A percentile compares a stretch with the other conserved stretches of the same genome.
phyloP scores from a whole-genome alignment of 2,888 invertebrate species.

The Eledona agricola region DNA sequence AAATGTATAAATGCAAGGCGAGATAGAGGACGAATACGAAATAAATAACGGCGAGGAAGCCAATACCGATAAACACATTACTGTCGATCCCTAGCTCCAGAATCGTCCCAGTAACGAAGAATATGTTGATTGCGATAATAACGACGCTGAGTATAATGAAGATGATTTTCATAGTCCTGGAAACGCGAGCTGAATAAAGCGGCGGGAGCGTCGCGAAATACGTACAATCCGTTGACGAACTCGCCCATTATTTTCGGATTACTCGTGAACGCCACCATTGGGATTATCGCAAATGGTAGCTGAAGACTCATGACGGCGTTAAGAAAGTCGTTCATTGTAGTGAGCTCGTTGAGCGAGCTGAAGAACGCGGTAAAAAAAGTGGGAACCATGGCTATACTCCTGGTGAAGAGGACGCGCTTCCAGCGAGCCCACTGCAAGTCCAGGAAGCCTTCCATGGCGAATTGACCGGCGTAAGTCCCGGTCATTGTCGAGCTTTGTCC shows the following conservation, averaged over 20 bases:
- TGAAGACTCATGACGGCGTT: constrained; percentile 90
- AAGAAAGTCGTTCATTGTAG: constrained; percentile 82
- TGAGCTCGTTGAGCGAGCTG: constrained; percentile 73
- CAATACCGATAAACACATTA: constrained; percentile 36
- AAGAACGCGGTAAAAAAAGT: constrained; percentile 76
- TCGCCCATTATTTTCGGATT: constrained; percentile 81
- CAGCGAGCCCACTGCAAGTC: constrained; percentile 85
- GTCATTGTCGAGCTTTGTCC: constrained; percentile 87
- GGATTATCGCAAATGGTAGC: constrained; percentile 85
- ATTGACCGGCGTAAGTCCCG: constrained; percentile 84
- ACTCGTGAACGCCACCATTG: constrained; percentile 86
- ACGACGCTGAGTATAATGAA: constrained; percentile 71
- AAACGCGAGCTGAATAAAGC: constrained; percentile 53
- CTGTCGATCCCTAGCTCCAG: constrained; percentile 56
- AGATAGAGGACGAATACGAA: constrained; percentile 46
- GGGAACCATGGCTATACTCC: constrained; percentile 81
- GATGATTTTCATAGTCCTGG: constrained; percentile 72
- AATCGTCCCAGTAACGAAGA: constrained; percentile 75
- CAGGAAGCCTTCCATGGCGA: constrained; percentile 90
- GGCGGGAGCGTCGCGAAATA: constrained; percentile 40
- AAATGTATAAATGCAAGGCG: constrained; percentile 46
- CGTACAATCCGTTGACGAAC: constrained; percentile 80
- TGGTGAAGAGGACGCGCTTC: constrained; percentile 85
- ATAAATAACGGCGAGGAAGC: constrained; percentile 42
- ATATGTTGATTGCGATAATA: constrained; percentile 81